These are phyloP conservation scores for Agonopterix arenella DNA, from an alignment of 2,888 invertebrate genomes.

Conservation along the genomic window DNA sequence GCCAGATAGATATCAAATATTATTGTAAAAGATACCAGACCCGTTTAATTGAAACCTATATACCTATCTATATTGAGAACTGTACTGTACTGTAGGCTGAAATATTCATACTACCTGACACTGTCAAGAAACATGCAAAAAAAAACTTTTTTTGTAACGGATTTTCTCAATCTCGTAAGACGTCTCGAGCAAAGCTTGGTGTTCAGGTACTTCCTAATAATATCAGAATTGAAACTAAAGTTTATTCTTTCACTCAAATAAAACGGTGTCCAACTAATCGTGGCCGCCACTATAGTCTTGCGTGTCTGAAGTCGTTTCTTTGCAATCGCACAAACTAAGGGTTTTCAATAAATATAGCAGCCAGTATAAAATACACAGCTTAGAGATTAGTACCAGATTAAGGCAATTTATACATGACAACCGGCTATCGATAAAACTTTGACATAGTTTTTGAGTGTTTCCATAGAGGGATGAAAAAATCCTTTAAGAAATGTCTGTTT, in stretches of 20 bases:
- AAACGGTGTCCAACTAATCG: slow-evolving; percentile 16
- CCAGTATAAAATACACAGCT: slow-evolving; percentile 31
- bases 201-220: not conserved
- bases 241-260: not conserved
- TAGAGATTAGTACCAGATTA: slow-evolving; percentile 38
- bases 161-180: no score
- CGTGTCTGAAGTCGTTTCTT: slow-evolving; percentile 72
- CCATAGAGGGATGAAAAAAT: no score
- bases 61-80: no score
- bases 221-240: not conserved
- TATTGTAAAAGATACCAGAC: no score
- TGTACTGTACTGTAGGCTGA: no score
- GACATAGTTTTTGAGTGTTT: slow-evolving; percentile 11
- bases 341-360: slow-evolving; percentile 69
- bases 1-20: no score
- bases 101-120: no score
- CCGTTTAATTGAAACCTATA: no score
- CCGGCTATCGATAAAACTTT: slow-evolving; percentile 51
- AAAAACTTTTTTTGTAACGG: no score
- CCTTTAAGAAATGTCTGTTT: no score
- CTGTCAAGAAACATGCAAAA: no score
- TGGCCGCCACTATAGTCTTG: slow-evolving; percentile 52
- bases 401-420: slow-evolving; percentile 45
- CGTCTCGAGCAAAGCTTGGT: no score
- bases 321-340: slow-evolving; percentile 66